Base-by-base conservation (phyloP, 1,140 invertebrate species). In the Bombus impatiens region DNA sequence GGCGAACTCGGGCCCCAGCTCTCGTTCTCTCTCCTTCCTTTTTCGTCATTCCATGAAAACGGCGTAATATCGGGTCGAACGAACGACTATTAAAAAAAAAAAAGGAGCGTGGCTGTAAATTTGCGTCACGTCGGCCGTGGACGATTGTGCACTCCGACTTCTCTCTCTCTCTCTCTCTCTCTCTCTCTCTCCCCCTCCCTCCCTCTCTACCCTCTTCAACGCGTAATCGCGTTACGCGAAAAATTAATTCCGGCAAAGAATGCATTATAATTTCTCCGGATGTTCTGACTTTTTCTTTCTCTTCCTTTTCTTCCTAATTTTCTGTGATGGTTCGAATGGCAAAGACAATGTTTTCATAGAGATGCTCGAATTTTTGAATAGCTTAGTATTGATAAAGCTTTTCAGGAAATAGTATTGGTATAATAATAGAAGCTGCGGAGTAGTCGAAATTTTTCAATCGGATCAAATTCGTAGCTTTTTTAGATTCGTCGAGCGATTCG, bases 11-110 rank as follows among this genome's bases (percentile, higher is more conserved):
- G 47, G 47, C 12, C 6, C 15, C 15, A 8, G 59, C 35, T 37
- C 76, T 15, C 53, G n/a, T 22, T 35, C 44, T 28, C 44, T 22
- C n/a, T 32, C 35, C 28, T 2, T n/a, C 32, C 28, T 53, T 72
- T 28, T 15, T 28, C 82, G 77, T 85, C 78, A 65, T 80, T 70
- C 44, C 53, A 28, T 37, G 59, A 59, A 76, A 86, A 82, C 84
- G 47, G 78, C 37, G 84, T 81, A 82, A 86, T 86, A 82, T 76
- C 71, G 59, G 47, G 53, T 28, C 78, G 83, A 85, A 70, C 76
- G 40, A 62, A 40, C 76, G 83, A 40, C 10, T 85, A 85, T 80
- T 85, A 67, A 67, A 67, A 67, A 35, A 65, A 85, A 72, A 85
- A 80, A 67, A 42, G 42, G 15, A 57, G 35, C 18, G 13, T 3